Evolutionary conservation across 2,797 vertebrate genomes (phyloP).

Genomic region (Corythornis leucogaster): DNA sequence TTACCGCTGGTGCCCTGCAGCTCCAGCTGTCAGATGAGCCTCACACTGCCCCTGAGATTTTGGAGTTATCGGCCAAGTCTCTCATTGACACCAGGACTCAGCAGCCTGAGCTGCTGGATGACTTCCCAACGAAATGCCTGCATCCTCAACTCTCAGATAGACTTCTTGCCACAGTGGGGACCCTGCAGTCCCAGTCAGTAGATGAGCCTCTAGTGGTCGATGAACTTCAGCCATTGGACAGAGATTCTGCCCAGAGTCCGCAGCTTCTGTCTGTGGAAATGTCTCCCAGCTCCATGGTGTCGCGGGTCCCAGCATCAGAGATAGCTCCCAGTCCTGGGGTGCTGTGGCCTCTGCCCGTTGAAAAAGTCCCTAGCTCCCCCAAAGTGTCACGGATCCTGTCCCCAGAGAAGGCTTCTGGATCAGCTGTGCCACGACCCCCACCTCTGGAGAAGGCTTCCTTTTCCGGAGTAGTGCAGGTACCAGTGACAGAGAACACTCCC

Average conservation of each 20-base stretch:
- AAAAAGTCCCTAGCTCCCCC: conserved; percentile 21
- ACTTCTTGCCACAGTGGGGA: neutral
- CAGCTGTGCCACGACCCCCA: neutral
- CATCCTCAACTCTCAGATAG: conserved; percentile 17
- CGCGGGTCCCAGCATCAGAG: neutral
- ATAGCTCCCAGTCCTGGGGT: neutral
- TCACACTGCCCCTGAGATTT: neutral
- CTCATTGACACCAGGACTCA: conserved; percentile 48
- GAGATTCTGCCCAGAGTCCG: neutral
- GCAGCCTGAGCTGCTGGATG: conserved; percentile 62
- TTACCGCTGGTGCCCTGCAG: conserved; percentile 66
- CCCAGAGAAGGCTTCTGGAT: conserved; percentile 20
- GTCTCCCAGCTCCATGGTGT: neutral
- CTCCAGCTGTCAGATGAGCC: conserved; percentile 62
- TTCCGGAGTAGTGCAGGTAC: neutral
- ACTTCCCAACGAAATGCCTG: conserved; percentile 19
- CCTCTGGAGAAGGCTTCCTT: conserved; percentile 34
- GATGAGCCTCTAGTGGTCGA: neutral
- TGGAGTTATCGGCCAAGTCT: conserved; percentile 21
- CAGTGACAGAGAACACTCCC: neutral
- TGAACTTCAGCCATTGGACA: neutral
- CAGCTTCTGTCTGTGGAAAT: neutral
- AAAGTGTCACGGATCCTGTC: neutral
- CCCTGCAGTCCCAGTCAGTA: neutral
- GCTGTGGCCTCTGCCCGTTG: conserved; percentile 34